Percentiles rank a stretch among this genome's conserved stretches.
Evolutionary conservation across 1,140 invertebrate genomes (phyloP).

Genomic region (Eueides isabella): DNA sequence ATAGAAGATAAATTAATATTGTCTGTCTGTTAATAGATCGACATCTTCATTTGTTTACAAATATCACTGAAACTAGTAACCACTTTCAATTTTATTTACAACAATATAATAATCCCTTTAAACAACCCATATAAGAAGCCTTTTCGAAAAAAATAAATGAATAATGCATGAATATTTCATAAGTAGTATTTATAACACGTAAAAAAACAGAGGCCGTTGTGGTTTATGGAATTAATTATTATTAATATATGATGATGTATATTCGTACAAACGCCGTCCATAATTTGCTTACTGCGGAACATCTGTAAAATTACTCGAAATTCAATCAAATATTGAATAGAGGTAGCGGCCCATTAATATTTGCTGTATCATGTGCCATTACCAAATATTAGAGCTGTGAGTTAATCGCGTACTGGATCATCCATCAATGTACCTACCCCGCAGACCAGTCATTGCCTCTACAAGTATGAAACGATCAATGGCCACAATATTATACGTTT

Average conservation of each 20-base stretch:
- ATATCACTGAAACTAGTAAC: too few species aligned
- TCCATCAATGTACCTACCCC: conserved; percentile 49
- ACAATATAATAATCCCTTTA: too few species aligned
- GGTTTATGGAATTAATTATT: background rate
- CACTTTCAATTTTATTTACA: too few species aligned
- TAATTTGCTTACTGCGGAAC: background rate
- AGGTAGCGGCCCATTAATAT: conserved; percentile 38
- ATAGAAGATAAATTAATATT: too few species aligned
- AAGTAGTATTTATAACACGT: too few species aligned
- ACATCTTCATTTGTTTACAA: too few species aligned
- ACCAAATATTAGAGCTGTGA: conserved; percentile 50
- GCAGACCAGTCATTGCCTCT: conserved; percentile 51
- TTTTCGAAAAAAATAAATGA: too few species aligned
- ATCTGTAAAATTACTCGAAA: background rate
- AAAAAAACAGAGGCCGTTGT: too few species aligned
- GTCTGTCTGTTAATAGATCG: too few species aligned
- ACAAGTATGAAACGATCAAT: conserved; percentile 6
- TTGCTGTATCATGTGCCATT: conserved; percentile 59
- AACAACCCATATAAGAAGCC: too few species aligned
- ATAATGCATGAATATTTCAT: too few species aligned
- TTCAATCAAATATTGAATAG: conserved; percentile 15
- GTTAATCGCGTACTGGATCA: conserved; percentile 54
- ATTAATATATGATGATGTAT: background rate
- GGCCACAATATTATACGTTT: conserved; percentile 22
- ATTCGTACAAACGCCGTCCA: background rate